Evolutionary conservation across 2,888 invertebrate genomes (phyloP).

Genomic region (Scaptomyza cyrtandrae): DNA sequence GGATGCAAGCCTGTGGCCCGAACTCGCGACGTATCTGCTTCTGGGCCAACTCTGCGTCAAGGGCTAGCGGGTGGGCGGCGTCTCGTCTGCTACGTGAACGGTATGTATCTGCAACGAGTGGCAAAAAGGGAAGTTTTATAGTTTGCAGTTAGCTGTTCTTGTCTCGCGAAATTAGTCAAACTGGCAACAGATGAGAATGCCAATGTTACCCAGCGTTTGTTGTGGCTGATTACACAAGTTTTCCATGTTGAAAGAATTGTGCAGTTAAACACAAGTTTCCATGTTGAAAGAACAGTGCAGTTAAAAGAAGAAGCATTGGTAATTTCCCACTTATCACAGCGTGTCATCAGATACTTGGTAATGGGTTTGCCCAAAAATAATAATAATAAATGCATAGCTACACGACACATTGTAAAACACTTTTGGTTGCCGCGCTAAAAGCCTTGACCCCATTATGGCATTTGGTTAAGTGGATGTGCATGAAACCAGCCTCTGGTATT

Average conservation of each 20-base stretch:
- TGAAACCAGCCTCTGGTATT: slow-evolving; percentile 30
- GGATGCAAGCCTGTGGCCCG: slow-evolving; percentile 91
- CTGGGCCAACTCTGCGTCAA: slow-evolving; percentile 90
- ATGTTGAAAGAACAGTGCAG: background rate
- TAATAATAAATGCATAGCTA: slow-evolving; percentile 10
- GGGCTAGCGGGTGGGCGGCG: slow-evolving; percentile 84
- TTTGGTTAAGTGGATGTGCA: slow-evolving; percentile 66
- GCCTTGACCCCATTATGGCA: slow-evolving; percentile 72
- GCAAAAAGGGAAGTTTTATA: slow-evolving; percentile 27
- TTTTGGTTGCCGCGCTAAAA: slow-evolving; percentile 33
- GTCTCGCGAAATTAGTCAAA: slow-evolving; percentile 41
- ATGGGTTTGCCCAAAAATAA: slow-evolving; percentile 31
- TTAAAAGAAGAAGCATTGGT: slow-evolving; percentile 25
- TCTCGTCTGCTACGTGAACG: slow-evolving; percentile 87
- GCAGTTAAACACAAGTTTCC: slow-evolving; percentile 29
- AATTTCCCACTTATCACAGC: slow-evolving; percentile 44
- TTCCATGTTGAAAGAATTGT: slow-evolving; percentile 3
- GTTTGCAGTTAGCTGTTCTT: slow-evolving; percentile 14
- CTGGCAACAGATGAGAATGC: slow-evolving; percentile 29
- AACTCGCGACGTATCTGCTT: slow-evolving; percentile 91
- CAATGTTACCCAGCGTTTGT: slow-evolving; percentile 11
- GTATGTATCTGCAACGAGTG: slow-evolving; percentile 88
- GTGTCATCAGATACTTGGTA: slow-evolving; percentile 15
- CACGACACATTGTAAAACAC: slow-evolving; percentile 21
- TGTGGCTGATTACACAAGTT: slow-evolving; percentile 31